phyloP scores from a whole-genome alignment of 2,888 invertebrate genomes.

The Caenorhabditis sp. region DNA sequence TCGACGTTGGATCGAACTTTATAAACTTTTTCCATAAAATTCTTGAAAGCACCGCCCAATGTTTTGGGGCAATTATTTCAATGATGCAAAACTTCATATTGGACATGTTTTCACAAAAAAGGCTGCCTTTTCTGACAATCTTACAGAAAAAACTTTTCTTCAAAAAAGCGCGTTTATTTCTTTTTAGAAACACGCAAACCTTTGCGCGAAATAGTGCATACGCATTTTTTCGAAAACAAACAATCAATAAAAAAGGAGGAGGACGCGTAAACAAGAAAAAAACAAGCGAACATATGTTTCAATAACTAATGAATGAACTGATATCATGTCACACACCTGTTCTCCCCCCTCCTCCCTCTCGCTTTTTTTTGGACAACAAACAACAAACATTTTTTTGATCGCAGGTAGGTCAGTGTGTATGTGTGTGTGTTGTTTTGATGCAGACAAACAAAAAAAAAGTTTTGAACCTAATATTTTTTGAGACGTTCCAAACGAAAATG shows the following conservation, averaged over 20 bases:
- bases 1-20: no score
- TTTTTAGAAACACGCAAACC: no score
- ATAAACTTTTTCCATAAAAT: no score
- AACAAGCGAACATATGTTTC: neutral
- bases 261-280: neutral
- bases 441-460: conserved; percentile 5
- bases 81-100: no score
- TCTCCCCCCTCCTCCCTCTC: neutral
- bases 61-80: no score
- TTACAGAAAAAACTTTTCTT: no score
- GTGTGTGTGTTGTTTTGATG: conserved; percentile 4
- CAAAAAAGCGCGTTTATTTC: no score
- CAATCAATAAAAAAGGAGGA: neutral
- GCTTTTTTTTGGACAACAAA: neutral
- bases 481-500: conserved; percentile 7
- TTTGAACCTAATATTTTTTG: conserved; percentile 11
- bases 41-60: no score
- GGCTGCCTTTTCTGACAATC: no score
- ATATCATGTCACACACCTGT: neutral
- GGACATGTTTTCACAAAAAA: no score
- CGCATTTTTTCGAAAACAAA: neutral
- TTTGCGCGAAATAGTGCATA: no score
- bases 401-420: no score
- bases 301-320: neutral
- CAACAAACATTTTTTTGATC: neutral